Conservation (phyloP, 1,140 invertebrate species). For the Battus philenor region DNA sequence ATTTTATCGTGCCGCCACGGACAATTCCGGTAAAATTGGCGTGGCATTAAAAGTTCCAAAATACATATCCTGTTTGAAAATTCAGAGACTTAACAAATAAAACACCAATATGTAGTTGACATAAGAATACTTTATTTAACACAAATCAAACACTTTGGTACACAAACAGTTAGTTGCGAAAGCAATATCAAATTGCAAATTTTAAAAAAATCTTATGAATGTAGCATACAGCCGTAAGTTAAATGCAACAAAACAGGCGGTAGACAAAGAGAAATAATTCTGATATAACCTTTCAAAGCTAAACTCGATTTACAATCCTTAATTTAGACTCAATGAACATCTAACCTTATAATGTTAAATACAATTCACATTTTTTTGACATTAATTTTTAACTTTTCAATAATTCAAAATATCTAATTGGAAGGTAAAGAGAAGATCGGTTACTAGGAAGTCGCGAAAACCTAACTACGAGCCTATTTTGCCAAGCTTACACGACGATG, state of each 20-base stretch:
- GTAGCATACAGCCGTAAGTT: conserved; percentile 46
- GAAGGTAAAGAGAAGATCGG: conserved; percentile 66
- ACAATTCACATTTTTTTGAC: conserved; percentile 42
- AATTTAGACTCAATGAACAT: conserved; percentile 29
- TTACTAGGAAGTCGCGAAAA: conserved; percentile 71
- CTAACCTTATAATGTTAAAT: conserved; percentile 47
- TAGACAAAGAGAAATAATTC: conserved; percentile 23
- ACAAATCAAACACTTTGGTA: conserved; percentile 77
- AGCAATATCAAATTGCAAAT: conserved; percentile 43
- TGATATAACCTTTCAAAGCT: conserved; percentile 12
- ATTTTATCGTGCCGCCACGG: too few relatives aligned
- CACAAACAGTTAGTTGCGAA: conserved; percentile 69
- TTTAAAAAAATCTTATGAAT: conserved; percentile 29
- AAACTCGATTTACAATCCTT: conserved; percentile 19
- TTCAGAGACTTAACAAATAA: too few relatives aligned
- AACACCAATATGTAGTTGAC: conserved; percentile 55
- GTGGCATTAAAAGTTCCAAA: too few relatives aligned
- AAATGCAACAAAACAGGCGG: conserved; percentile 27
- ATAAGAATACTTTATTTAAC: conserved; percentile 73
- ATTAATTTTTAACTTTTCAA: conserved; percentile 55
- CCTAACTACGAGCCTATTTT: conserved; percentile 69
- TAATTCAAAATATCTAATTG: conserved; percentile 63
- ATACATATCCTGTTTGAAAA: too few relatives aligned
- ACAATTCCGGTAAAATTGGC: too few relatives aligned
- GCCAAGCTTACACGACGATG: conserved; percentile 65